Evolutionary conservation across 2,888 invertebrate species (phyloP).

Genomic region (Molorchus minor): DNA sequence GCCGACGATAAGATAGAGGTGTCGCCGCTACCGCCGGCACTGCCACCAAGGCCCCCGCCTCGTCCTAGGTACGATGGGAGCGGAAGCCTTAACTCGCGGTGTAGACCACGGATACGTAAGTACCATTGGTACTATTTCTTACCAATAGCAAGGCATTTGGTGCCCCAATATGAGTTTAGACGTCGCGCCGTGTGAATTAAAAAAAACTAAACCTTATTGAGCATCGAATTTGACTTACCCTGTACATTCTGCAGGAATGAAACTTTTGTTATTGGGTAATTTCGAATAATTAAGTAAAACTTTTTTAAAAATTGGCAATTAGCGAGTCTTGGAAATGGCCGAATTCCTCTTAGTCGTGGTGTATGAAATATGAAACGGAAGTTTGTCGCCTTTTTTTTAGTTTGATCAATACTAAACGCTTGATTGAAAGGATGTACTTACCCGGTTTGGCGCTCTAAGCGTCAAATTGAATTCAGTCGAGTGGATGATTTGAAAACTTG

Average conservation of each 20-base stretch:
- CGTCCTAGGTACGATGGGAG: conserved; percentile 59
- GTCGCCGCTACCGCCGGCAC: conserved; percentile 62
- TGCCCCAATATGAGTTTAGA: not conserved
- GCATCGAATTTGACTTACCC: too few relatives aligned
- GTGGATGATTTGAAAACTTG: not conserved
- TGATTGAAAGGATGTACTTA: conserved; percentile 5
- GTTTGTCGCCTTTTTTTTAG: too few relatives aligned
- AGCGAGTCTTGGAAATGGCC: too few relatives aligned
- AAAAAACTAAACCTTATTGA: not conserved
- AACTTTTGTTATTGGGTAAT: not conserved
- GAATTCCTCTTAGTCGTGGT: too few relatives aligned
- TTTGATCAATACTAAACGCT: too few relatives aligned
- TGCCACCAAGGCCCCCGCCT: conserved; percentile 63
- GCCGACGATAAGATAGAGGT: conserved; percentile 62
- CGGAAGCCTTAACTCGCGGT: conserved; percentile 55
- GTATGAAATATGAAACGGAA: too few relatives aligned
- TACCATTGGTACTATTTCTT: conserved; percentile 16
- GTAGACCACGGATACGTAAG: conserved; percentile 53
- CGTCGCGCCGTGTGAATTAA: not conserved
- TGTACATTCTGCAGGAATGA: not conserved
- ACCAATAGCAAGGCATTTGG: not conserved
- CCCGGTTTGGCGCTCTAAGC: conserved; percentile 1
- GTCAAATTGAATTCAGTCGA: not conserved
- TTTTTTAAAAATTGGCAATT: too few relatives aligned
- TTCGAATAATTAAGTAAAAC: not conserved